Conservation (phyloP, 1,140 invertebrate species). For the Drosophila kikkawai region DNA sequence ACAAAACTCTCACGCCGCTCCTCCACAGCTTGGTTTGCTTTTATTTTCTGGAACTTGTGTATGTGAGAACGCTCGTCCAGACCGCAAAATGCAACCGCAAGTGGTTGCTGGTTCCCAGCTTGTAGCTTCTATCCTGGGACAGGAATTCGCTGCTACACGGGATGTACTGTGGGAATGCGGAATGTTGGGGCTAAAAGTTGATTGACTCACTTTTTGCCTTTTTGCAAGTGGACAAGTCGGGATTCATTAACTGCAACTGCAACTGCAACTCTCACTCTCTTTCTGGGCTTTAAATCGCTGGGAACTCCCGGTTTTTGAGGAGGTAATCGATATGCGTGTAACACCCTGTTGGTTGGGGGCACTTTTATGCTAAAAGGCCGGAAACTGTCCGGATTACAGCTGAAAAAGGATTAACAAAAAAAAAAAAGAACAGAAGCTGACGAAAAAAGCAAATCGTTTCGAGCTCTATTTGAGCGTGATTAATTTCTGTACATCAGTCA, state of each 20-base stretch:
- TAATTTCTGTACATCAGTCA: slow-evolving; percentile 74
- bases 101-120: slow-evolving; percentile 23
- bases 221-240: slow-evolving; percentile 36
- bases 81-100: slow-evolving; percentile 76
- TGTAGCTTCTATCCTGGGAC: slow-evolving; percentile 49
- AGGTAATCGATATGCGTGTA: slow-evolving; percentile 79
- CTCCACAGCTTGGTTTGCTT: slow-evolving; percentile 1
- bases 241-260: slow-evolving; percentile 68
- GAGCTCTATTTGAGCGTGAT: slow-evolving; percentile 79
- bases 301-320: slow-evolving; percentile 18
- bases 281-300: slow-evolving; percentile 29
- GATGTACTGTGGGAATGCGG: slow-evolving; percentile 72
- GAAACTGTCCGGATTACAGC: slow-evolving; percentile 66
- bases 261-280: slow-evolving; percentile 50
- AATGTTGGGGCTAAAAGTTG: slow-evolving; percentile 54
- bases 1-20: slow-evolving; percentile 61
- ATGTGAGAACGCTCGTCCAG: slow-evolving; percentile 24
- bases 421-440: neutral
- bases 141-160: slow-evolving; percentile 43
- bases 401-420: slow-evolving; percentile 3
- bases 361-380: slow-evolving; percentile 51
- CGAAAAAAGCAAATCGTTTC: slow-evolving; percentile 22
- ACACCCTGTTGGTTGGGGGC: slow-evolving; percentile 37
- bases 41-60: slow-evolving; percentile 20
- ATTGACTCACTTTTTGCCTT: slow-evolving; percentile 65